Base-by-base conservation (phyloP, 2,888 invertebrate genomes). In the Macaria liturata region DNA sequence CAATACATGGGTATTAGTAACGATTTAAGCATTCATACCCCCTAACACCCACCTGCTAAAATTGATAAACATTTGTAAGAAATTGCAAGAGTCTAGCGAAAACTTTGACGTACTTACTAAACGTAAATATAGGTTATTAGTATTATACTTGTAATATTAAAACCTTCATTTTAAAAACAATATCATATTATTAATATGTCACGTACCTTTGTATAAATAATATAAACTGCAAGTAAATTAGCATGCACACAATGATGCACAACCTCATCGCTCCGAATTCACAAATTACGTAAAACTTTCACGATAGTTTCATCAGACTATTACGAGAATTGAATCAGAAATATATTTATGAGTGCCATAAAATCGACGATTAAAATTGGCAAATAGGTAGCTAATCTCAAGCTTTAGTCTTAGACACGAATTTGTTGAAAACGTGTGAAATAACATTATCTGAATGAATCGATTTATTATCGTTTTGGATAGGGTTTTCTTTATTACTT, bases 171-270 rank as follows among this genome's bases (percentile, higher is more conserved):
- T 20, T 20, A 20, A 20, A 20, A 20, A 20, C 20, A 20, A 20
- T 20, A 20, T 20, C 20, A 20, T 20, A 20, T 20, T 20, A 20
- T 2, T 20, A 20, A 20, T 20, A 20, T 20, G 20, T 20, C 20
- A 20, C 20, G 20, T 61, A 64, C 69, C 69, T 70, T 71, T 69
- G 66, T 66, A 70, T 67, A 59, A 62, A 67, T 70, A 68, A 67
- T 54, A 62, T 68, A 67, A 74, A 72, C 70, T 73, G 75, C 73
- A 66, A 57, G 65, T 60, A 70, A 20, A 74, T 75, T 71, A 74
- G 64, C 71, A 75, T 71, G 69, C 74, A 55, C 62, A 66, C 64
- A 67, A 66, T 71, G 66, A 62, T 64, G 61, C 64, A 54, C 65
- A 69, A 51, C 44, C 65, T 58, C 61, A 56, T 59, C 56, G 49